phyloP scores from a whole-genome alignment of 2,888 invertebrate species.

The Parnassius apollo region DNA sequence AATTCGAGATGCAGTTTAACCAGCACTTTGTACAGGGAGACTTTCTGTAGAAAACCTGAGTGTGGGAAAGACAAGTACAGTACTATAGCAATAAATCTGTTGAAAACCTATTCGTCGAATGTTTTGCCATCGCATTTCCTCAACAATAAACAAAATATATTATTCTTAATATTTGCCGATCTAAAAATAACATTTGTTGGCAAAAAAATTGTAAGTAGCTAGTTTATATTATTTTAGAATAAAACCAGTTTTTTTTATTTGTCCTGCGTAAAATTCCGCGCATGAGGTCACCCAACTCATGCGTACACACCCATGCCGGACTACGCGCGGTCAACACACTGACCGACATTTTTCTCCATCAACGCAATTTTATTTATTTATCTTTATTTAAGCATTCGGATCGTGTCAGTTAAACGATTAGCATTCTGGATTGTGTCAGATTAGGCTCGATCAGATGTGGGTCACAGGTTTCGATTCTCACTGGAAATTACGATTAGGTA shows the following conservation, averaged over 20 bases:
- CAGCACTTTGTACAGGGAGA: too few species aligned
- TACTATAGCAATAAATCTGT: too few species aligned
- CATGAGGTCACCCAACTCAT: constrained; percentile 21
- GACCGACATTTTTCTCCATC: constrained; percentile 63
- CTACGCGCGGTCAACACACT: constrained; percentile 58
- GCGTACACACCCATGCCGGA: constrained; percentile 43
- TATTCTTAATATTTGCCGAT: too few species aligned
- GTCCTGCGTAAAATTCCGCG: neutral
- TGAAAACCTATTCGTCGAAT: too few species aligned
- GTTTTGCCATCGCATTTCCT: too few species aligned
- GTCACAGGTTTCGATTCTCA: constrained; percentile 9
- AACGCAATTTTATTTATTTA: constrained; percentile 66
- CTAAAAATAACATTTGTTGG: too few species aligned
- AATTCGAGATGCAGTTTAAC: too few species aligned
- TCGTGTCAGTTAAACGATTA: constrained; percentile 45
- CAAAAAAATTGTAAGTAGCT: too few species aligned
- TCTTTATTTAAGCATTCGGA: constrained; percentile 58
- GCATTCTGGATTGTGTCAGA: constrained; percentile 43
- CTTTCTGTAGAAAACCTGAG: too few species aligned
- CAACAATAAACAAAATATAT: too few species aligned
- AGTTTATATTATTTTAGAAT: too few species aligned
- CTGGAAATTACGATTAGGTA: neutral
- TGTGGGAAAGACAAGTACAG: too few species aligned
- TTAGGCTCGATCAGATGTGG: constrained; percentile 37
- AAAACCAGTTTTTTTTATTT: neutral